Evolutionary conservation across 1,140 invertebrate genomes (phyloP), one percentile per base, ranked within the genome.

Genomic region (Brachystomella parvula): DNA sequence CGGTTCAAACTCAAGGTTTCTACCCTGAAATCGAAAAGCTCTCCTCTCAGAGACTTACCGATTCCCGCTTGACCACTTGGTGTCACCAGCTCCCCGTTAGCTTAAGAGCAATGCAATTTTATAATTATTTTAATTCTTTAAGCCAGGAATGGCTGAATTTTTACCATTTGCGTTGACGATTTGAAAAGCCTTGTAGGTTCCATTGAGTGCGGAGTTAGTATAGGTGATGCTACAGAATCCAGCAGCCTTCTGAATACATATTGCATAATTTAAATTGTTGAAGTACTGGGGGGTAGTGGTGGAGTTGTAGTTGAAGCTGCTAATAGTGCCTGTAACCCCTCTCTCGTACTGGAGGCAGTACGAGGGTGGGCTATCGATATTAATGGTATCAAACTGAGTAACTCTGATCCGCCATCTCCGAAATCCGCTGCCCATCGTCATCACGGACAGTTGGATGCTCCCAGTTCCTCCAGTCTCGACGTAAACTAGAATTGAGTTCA

Each of bases 181-280:
- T 75, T 87, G 82, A 76, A 85, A 85, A 53, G 79, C 77, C 2
- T 78, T 78, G 49, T 79, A 79, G 35, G 78, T 75, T 66, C 83
- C 82, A 63, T 81, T 72, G 17, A 65, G 57, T 65, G 81, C 80
- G 30, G 75, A 76, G 63, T 83, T 85, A 9, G 75, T 81, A 68
- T 88, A 89, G 0, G 83, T 85, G 1, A 87, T 79, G 57, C 82
- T 83, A 75, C 87, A 89, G 26, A 82, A 82, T 24, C 82, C 83
- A 3, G 81, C 70, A 49, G 80, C 79, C 66, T 85, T 82, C 60
- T 82, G 75, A 59, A 89, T 84, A 72, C 88, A 90, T 63, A 90
- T 85, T 0, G 85, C 86, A 76, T 90, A 90, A 74, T 90, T 88
- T 0, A 89, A 73, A 77, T 89, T 87, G 74, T 89, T 89, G 86